Percentiles rank a stretch among this genome's conserved stretches.
phyloP scores from a whole-genome alignment of 2,888 invertebrate genomes.

The Drosophila rubida region DNA sequence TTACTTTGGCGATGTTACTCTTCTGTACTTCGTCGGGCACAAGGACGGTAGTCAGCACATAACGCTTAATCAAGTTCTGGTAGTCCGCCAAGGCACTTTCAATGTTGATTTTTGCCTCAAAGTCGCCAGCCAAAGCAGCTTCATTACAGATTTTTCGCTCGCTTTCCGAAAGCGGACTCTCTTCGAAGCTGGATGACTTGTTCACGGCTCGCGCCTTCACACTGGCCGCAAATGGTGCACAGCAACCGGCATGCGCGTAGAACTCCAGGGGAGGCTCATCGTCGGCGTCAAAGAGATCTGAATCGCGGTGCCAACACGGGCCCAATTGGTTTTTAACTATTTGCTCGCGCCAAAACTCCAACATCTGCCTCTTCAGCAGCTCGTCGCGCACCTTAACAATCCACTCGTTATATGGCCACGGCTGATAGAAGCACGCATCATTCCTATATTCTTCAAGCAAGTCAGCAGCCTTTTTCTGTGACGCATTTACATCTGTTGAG shows the following conservation, averaged over 20 bases:
- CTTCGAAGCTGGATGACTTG: conserved; percentile 13
- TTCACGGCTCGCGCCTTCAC: conserved; percentile 46
- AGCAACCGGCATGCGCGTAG: conserved; percentile 72
- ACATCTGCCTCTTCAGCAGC: conserved; percentile 57
- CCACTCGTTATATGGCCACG: conserved; percentile 81
- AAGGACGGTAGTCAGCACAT: conserved; percentile 52
- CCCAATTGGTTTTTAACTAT: conserved; percentile 72
- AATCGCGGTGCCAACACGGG: conserved; percentile 74
- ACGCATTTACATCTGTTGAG: conserved; percentile 35
- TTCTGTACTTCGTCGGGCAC: conserved; percentile 60
- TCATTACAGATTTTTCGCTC: conserved; percentile 29
- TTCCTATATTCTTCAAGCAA: conserved; percentile 83
- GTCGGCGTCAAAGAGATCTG: conserved; percentile 75
- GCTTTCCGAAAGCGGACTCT: neutral
- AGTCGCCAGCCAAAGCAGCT: conserved; percentile 53
- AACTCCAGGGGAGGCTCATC: conserved; percentile 74
- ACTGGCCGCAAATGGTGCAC: conserved; percentile 67
- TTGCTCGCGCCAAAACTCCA: conserved; percentile 74
- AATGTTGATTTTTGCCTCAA: conserved; percentile 52
- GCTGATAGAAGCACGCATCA: conserved; percentile 79
- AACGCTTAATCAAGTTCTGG: conserved; percentile 65
- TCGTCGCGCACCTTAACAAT: conserved; percentile 70
- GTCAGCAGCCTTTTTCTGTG: conserved; percentile 68
- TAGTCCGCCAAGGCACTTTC: conserved; percentile 60
- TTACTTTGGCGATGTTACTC: conserved; percentile 60